Percentiles rank a stretch among this genome's conserved stretches.
Evolutionary conservation across 2,113 vertebrate species (phyloP).

Genomic region (Cygnus atratus): DNA sequence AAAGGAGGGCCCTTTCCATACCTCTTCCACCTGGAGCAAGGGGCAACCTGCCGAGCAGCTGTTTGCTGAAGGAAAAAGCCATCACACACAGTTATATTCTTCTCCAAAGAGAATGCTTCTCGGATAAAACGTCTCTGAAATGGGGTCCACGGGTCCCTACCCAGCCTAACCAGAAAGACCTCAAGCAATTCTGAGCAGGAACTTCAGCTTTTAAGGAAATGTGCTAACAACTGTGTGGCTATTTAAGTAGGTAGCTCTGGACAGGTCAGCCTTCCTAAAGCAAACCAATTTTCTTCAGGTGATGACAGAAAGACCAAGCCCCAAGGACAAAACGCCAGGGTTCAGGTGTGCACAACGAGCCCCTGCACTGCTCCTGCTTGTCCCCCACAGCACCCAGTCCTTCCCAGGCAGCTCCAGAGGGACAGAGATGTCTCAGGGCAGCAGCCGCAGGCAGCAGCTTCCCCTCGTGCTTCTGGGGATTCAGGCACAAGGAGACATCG

Average conservation of each 20-base stretch:
- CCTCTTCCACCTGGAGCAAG: background rate
- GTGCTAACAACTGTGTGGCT: no score
- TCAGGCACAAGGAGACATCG: background rate
- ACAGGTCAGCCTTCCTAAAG: no score
- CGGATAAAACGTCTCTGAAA: background rate
- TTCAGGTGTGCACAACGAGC: background rate
- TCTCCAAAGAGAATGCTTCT: background rate
- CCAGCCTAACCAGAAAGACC: no score
- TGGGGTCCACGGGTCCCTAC: background rate
- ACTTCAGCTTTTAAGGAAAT: no score
- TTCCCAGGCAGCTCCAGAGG: background rate
- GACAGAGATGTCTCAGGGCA: background rate
- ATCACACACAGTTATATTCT: background rate
- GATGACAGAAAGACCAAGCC: background rate
- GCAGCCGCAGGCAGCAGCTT: background rate
- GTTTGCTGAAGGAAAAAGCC: background rate
- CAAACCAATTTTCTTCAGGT: no score
- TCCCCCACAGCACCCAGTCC: background rate
- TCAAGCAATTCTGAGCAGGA: no score
- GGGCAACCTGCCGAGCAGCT: no score
- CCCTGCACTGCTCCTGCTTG: background rate
- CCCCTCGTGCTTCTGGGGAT: background rate
- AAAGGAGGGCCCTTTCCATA: background rate
- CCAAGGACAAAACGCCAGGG: background rate
- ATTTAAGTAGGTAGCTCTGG: no score